These are phyloP conservation scores for Pituophis catenifer DNA, from an alignment of 2,113 vertebrate species.

Conservation along the genomic window DNA sequence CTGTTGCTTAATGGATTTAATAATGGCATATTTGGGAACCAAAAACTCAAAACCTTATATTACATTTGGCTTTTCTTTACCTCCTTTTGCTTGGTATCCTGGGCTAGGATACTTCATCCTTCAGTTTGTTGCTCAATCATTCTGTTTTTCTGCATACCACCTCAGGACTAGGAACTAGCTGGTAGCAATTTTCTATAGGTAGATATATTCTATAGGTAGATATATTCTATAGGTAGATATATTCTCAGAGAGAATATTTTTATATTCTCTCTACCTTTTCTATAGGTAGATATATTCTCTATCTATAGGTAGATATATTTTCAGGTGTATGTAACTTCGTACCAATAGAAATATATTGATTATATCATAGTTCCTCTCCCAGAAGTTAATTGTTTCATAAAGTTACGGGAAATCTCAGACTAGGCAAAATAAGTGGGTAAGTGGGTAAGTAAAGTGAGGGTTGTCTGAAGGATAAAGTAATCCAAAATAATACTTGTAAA, in stretches of 20 bases:
- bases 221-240: too few relatives aligned
- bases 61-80: not conserved
- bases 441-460: not conserved
- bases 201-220: too few relatives aligned
- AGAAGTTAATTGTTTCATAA: not conserved
- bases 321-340: not conserved
- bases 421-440: not conserved
- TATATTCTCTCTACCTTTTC: too few relatives aligned
- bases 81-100: not conserved
- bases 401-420: not conserved
- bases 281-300: too few relatives aligned
- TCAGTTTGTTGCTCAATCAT: not conserved
- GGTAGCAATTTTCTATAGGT: not conserved
- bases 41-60: not conserved
- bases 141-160: not conserved
- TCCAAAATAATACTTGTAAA: not conserved
- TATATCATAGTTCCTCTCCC: not conserved
- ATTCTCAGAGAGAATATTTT: too few relatives aligned
- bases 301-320: not conserved
- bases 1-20: not conserved
- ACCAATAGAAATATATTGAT: not conserved
- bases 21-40: not conserved
- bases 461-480: not conserved
- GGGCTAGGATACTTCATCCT: not conserved
- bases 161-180: not conserved